A percentile compares a stretch with the other conserved stretches of the same genome.
Evolutionary conservation across 64 coral and sea anemone species (phyloP).

Genomic region (Porites lutea): DNA sequence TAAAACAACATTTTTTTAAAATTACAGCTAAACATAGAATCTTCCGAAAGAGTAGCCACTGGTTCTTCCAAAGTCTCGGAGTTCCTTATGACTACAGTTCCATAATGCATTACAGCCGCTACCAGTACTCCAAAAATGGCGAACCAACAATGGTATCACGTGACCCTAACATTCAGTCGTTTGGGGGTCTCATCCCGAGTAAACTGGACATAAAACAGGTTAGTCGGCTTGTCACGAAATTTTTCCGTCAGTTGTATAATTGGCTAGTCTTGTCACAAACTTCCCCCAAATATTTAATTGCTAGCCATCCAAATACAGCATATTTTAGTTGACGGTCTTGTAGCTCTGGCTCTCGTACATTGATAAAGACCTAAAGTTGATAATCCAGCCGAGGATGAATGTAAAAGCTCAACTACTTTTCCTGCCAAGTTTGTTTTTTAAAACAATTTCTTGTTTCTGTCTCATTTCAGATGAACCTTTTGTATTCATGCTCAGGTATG

Average conservation of each 20-base stretch:
- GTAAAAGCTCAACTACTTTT: no score
- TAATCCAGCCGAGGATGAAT: no score
- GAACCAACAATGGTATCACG: constrained; percentile 25
- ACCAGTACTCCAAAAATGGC: constrained; percentile 31
- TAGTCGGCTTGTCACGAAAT: neutral
- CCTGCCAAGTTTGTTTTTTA: neutral
- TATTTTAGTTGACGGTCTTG: no score
- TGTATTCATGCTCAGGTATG: constrained; percentile 40
- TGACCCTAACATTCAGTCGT: constrained; percentile 2
- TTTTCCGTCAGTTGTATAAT: neutral
- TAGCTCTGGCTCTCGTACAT: no score
- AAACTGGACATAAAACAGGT: constrained; percentile 23
- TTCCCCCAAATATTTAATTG: no score
- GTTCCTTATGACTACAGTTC: constrained; percentile 25
- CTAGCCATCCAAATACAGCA: no score
- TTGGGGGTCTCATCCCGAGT: neutral
- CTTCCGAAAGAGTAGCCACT: neutral
- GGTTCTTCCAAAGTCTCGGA: constrained; percentile 12
- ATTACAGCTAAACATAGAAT: constrained; percentile 2
- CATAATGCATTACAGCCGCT: constrained; percentile 18
- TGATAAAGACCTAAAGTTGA: no score
- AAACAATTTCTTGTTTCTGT: neutral
- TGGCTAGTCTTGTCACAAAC: no score
- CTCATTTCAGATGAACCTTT: constrained; percentile 12
- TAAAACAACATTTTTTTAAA: neutral